These are phyloP conservation scores for Drosophila subobscura DNA, from an alignment of 1,140 invertebrate genomes.

Conservation along the genomic window DNA sequence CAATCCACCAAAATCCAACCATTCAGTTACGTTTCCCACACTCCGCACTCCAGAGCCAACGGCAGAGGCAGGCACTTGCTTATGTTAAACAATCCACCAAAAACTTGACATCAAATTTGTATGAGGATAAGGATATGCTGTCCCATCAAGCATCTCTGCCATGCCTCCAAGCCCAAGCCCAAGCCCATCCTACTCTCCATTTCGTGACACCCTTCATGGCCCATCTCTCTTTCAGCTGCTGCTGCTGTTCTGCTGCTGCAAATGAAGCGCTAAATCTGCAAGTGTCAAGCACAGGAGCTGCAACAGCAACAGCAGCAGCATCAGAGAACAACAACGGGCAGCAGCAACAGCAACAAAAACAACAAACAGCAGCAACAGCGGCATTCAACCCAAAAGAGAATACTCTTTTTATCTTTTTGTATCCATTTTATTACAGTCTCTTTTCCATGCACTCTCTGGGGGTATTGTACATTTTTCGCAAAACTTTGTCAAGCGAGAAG, in stretches of 20 bases:
- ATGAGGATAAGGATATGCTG: conserved; percentile 28
- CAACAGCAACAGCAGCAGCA: conserved; percentile 24
- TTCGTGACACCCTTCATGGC: not conserved
- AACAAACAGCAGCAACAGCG: conserved; percentile 23
- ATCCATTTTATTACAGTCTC: conserved; percentile 32
- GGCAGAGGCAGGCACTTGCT: conserved; percentile 32
- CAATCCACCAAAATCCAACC: conserved; percentile 30
- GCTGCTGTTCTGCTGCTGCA: conserved; percentile 40
- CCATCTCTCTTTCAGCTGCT: conserved; percentile 31
- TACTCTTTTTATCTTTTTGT: conserved; percentile 41
- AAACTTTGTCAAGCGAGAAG: too few relatives aligned
- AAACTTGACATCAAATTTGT: conserved; percentile 51
- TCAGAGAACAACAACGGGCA: conserved; percentile 1
- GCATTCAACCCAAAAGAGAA: conserved; percentile 7
- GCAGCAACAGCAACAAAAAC: conserved; percentile 3
- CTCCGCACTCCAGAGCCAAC: too few relatives aligned
- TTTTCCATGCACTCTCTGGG: too few relatives aligned
- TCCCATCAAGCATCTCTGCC: too few relatives aligned
- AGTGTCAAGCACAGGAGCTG: conserved; percentile 67
- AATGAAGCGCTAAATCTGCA: conserved; percentile 73
- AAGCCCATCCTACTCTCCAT: too few relatives aligned
- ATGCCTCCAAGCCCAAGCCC: too few relatives aligned
- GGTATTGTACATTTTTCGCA: too few relatives aligned
- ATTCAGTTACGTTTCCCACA: not conserved
- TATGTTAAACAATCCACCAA: conserved; percentile 51